phyloP scores from a whole-genome alignment of 2,888 invertebrate genomes.

The Camptogramma bilineatum region DNA sequence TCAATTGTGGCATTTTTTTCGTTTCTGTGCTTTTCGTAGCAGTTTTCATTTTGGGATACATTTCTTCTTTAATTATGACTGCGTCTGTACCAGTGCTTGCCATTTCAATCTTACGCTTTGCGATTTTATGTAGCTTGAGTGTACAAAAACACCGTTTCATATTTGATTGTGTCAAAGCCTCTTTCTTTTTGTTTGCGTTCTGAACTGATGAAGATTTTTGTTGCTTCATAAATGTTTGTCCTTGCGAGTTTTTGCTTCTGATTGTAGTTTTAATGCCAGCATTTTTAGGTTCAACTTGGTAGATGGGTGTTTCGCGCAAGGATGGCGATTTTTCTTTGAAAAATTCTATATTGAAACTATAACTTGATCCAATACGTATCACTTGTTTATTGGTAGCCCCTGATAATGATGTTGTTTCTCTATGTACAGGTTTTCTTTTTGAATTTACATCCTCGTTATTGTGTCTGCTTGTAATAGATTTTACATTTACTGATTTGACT shows the following conservation, averaged over 20 bases:
- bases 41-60: constrained; percentile 12
- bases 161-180: background rate
- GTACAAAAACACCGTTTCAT: constrained; percentile 47
- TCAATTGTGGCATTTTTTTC: constrained; percentile 16
- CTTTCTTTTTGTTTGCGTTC: background rate
- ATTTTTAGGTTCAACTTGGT: constrained; percentile 3
- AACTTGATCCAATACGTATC: constrained; percentile 41
- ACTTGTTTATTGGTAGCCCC: constrained; percentile 29
- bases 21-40: constrained; percentile 22
- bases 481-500: constrained; percentile 47
- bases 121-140: constrained; percentile 40
- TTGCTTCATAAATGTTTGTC: background rate
- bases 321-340: constrained; percentile 36
- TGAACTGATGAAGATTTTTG: constrained; percentile 7
- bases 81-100: constrained; percentile 20
- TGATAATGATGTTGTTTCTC: constrained; percentile 8
- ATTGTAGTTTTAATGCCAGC: background rate
- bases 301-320: background rate
- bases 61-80: constrained; percentile 33
- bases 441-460: constrained; percentile 28
- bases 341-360: constrained; percentile 46
- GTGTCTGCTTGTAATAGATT: constrained; percentile 42
- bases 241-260: constrained; percentile 3
- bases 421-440: background rate
- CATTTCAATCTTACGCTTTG: constrained; percentile 18